Percentiles rank a stretch among this genome's conserved stretches.
phyloP scores from a whole-genome alignment of 2,113 vertebrate genomes.

The Gymnocephalus cernua region DNA sequence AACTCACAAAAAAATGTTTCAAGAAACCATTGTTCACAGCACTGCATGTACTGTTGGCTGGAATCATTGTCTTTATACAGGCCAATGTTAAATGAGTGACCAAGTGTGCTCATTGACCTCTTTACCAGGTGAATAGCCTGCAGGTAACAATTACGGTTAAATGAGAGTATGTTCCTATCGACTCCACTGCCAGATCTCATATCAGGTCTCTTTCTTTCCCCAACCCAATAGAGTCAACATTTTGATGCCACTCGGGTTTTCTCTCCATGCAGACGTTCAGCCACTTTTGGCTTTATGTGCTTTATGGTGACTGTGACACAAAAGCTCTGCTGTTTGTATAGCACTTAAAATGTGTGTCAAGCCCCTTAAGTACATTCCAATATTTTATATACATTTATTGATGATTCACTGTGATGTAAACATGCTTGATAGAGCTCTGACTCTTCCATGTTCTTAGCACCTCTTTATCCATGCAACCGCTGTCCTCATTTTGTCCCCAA shows the following conservation, averaged over 20 bases:
- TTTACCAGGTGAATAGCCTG: constrained; percentile 71
- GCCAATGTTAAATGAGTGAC: constrained; percentile 24
- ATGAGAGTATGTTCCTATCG: constrained; percentile 62
- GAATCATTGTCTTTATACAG: constrained; percentile 19
- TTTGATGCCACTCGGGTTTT: constrained; percentile 31
- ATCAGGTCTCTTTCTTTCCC: constrained; percentile 63
- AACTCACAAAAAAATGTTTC: neutral
- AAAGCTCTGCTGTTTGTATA: constrained; percentile 51
- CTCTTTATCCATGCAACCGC: neutral
- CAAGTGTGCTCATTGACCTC: constrained; percentile 64
- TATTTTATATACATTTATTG: constrained; percentile 22
- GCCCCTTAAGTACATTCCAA: constrained; percentile 21
- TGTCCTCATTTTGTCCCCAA: no score
- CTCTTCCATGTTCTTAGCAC: neutral
- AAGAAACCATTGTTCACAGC: neutral
- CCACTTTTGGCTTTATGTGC: constrained; percentile 26
- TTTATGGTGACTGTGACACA: constrained; percentile 35
- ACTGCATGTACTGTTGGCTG: neutral
- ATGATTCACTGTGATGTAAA: neutral
- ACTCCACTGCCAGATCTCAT: constrained; percentile 53
- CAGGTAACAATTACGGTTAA: constrained; percentile 75
- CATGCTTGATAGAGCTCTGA: neutral
- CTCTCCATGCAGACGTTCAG: neutral
- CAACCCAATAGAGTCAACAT: constrained; percentile 62
- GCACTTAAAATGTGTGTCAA: constrained; percentile 33